These are phyloP conservation scores for Tipula helvola DNA, from an alignment of 2,888 invertebrate genomes.

Conservation along the genomic window DNA sequence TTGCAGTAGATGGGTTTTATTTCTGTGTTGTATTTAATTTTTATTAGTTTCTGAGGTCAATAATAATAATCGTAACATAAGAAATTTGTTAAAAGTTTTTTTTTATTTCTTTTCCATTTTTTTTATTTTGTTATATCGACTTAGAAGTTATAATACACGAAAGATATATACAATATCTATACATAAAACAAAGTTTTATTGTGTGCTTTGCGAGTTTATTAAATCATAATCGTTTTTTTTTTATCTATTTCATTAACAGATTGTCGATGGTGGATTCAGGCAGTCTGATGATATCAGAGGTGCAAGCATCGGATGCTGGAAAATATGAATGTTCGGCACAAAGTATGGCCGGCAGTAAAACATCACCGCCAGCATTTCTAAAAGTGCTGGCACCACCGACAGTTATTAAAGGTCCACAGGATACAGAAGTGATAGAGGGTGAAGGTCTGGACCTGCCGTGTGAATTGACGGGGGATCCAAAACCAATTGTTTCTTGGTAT, in stretches of 20 bases:
- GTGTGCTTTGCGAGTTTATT: neutral
- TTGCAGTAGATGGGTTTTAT: neutral
- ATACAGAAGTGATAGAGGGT: conserved; percentile 24
- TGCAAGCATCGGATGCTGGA: conserved; percentile 22
- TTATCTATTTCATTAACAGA: conserved; percentile 14
- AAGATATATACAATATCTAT: neutral
- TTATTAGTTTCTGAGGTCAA: neutral
- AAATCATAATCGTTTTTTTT: neutral
- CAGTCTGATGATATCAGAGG: conserved; percentile 23
- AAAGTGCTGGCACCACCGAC: conserved; percentile 23
- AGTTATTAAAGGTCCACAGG: conserved; percentile 21
- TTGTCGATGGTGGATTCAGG: conserved; percentile 23
- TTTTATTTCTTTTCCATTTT: neutral
- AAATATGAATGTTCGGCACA: conserved; percentile 24
- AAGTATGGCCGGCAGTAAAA: conserved; percentile 23
- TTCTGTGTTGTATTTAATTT: neutral
- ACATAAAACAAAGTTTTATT: neutral
- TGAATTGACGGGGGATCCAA: conserved; percentile 20
- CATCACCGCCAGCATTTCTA: conserved; percentile 20
- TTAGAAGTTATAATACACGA: neutral
- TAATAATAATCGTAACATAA: neutral
- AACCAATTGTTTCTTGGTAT: conserved; percentile 22
- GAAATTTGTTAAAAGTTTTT: neutral
- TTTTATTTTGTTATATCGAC: neutral
- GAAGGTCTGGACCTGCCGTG: conserved; percentile 23